These are phyloP conservation scores for Podargus strigoides DNA, from an alignment of 2,797 vertebrate genomes.

Conservation along the genomic window DNA sequence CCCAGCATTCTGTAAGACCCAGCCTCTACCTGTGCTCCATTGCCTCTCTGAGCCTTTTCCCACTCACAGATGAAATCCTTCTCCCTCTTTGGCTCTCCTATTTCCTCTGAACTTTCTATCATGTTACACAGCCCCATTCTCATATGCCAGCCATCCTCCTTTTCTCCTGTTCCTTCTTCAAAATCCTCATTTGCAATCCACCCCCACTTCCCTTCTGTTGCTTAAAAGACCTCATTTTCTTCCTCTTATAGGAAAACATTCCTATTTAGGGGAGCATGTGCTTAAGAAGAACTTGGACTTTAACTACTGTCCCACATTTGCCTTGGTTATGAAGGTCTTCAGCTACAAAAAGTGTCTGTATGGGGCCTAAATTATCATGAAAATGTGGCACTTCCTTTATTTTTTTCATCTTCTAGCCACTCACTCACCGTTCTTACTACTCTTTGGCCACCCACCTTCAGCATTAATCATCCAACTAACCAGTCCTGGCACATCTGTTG, in stretches of 20 bases:
- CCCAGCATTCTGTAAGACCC: not conserved
- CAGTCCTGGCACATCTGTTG: not conserved
- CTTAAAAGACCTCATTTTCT: not conserved
- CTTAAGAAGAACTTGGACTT: not conserved
- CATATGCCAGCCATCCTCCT: not conserved
- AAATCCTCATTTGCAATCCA: constrained; percentile 27
- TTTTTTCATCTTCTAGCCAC: not conserved
- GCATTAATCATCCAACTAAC: not conserved
- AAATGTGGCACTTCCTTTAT: not conserved
- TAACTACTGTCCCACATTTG: not conserved
- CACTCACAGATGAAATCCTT: not conserved
- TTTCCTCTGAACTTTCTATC: not conserved
- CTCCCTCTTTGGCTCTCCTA: not conserved
- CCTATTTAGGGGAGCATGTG: not conserved
- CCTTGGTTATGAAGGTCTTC: not conserved
- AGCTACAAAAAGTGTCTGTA: not conserved
- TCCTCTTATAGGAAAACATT: not conserved
- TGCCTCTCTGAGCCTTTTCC: not conserved
- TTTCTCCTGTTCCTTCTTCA: constrained; percentile 21
- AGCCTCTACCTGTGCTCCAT: not conserved
- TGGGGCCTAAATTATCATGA: not conserved
- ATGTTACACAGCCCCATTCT: not conserved
- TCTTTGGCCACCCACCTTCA: not conserved
- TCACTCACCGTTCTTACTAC: not conserved
- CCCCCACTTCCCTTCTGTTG: constrained; percentile 30